These are phyloP conservation scores for Alaudala cheleensis DNA, from an alignment of 2,113 vertebrate genomes.

Conservation along the genomic window DNA sequence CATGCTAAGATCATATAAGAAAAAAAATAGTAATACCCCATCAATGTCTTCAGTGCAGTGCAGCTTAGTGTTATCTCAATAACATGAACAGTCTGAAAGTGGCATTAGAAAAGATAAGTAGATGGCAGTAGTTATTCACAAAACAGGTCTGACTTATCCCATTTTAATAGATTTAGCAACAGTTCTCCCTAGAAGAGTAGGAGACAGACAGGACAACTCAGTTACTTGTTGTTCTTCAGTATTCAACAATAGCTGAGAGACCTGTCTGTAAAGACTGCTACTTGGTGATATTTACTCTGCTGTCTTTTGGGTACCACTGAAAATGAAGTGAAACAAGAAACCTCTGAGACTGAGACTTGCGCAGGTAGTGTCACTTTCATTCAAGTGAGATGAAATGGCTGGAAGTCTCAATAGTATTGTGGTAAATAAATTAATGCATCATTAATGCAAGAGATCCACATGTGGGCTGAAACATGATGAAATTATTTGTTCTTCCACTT, in stretches of 20 bases:
- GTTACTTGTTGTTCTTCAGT: neutral
- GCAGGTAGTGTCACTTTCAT: neutral
- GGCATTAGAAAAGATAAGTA: neutral
- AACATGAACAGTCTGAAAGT: neutral
- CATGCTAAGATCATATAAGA: accelerated
- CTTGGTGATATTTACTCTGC: neutral
- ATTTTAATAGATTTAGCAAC: neutral
- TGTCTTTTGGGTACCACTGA: neutral
- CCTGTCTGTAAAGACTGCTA: neutral
- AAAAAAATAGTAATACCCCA: neutral
- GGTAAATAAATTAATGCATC: neutral
- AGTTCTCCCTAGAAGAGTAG: neutral
- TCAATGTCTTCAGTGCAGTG: neutral
- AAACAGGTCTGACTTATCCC: accelerated
- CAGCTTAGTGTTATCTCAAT: neutral
- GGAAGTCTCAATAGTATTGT: neutral
- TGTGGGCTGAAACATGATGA: neutral
- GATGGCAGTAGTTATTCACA: neutral
- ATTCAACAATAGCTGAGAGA: neutral
- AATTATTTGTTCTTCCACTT: neutral
- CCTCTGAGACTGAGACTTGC: neutral
- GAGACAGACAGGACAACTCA: neutral
- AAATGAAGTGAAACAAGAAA: neutral
- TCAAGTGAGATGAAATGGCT: neutral
- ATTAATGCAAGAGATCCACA: neutral